Conservation (phyloP, 2,797 vertebrate species). For the Acanthurus leucopareius region DNA sequence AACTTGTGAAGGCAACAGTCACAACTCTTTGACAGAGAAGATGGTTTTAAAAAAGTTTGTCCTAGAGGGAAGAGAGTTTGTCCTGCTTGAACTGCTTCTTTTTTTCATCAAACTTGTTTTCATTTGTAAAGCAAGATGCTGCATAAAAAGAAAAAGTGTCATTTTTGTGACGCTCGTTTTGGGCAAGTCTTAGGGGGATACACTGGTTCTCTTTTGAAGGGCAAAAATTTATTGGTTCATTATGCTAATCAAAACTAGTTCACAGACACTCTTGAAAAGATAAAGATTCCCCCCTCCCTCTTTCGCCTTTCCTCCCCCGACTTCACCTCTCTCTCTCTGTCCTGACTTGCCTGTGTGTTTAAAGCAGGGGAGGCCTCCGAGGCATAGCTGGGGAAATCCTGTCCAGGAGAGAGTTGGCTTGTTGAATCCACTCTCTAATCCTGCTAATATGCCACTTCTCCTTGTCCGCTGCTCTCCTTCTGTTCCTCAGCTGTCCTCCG, state of each 20-base stretch:
- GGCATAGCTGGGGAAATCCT: conserved; percentile 75
- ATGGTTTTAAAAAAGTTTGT: conserved; percentile 8
- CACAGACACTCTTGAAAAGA: conserved; percentile 56
- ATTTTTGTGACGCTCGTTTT: conserved; percentile 53
- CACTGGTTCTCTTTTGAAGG: conserved; percentile 37
- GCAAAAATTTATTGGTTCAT: conserved; percentile 64
- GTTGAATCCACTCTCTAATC: conserved; percentile 75
- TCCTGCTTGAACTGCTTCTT: not conserved
- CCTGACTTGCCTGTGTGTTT: conserved; percentile 76
- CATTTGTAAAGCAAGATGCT: conserved; percentile 47
- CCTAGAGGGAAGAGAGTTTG: not conserved
- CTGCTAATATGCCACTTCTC: conserved; percentile 67
- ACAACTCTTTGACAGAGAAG: conserved; percentile 37
- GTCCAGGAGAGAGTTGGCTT: conserved; percentile 58
- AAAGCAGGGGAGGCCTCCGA: conserved; percentile 68
- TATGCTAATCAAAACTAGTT: conserved; percentile 61
- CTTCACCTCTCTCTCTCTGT: conserved; percentile 59
- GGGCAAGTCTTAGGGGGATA: conserved; percentile 31
- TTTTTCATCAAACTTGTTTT: conserved; percentile 16
- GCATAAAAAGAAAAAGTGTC: conserved; percentile 24
- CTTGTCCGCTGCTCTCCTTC: conserved; percentile 38
- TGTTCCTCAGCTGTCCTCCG: conserved; percentile 22
- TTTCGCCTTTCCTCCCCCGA: conserved; percentile 26
- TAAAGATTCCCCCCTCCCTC: conserved; percentile 29
- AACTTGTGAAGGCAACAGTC: conserved; percentile 69